phyloP scores from a whole-genome alignment of 2,888 invertebrate species.

The Lamproptera curius region DNA sequence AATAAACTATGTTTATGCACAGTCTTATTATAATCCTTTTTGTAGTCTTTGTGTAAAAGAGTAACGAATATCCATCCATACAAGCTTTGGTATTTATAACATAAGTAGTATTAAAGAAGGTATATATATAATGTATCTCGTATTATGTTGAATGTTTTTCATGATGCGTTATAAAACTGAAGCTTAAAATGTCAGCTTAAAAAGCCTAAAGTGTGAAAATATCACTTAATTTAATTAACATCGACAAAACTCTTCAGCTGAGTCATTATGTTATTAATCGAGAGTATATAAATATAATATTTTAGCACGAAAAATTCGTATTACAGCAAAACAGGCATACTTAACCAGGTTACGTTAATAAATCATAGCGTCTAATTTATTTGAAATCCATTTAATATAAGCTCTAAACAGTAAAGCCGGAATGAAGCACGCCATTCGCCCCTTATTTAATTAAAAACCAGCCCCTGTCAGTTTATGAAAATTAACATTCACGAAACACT shows the following conservation, averaged over 20 bases:
- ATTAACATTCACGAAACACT: conserved; percentile 2
- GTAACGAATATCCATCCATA: no score
- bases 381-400: neutral
- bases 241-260: neutral
- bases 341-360: neutral
- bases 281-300: neutral
- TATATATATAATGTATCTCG: no score
- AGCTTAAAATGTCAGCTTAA: no score
- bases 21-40: neutral
- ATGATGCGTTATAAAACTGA: no score
- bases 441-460: conserved; percentile 17
- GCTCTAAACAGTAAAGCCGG: neutral
- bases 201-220: neutral
- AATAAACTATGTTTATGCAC: neutral
- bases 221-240: neutral
- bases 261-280: neutral
- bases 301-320: no score
- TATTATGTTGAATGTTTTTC: no score
- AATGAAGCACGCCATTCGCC: conserved; percentile 8
- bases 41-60: no score
- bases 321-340: neutral
- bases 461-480: conserved; percentile 8
- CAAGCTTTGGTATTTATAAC: no score
- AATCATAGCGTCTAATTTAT: neutral
- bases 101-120: no score